Evolutionary conservation across 2,888 invertebrate genomes (phyloP).

Genomic region (Rhagonycha lutea): DNA sequence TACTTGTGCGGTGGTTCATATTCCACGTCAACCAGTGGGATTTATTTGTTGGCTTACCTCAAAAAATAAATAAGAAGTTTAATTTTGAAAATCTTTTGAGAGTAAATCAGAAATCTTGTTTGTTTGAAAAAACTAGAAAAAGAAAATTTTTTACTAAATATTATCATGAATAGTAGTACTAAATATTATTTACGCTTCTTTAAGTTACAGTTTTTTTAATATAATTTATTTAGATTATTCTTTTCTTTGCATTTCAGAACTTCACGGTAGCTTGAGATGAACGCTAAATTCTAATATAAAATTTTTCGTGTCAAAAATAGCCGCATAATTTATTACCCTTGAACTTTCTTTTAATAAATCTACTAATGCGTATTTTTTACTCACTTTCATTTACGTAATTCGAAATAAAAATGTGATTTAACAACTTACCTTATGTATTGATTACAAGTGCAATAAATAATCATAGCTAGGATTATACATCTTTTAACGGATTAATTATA

Average conservation of each 20-base stretch:
- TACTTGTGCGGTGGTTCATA: no score
- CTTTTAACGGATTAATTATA: background rate
- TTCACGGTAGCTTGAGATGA: background rate
- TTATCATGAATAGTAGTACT: background rate
- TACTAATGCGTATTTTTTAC: background rate
- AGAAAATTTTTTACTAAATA: no score
- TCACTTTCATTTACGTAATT: background rate
- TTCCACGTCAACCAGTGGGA: no score
- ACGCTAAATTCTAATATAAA: background rate
- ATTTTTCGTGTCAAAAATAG: background rate
- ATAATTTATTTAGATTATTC: background rate
- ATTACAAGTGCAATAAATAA: background rate
- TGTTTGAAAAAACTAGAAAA: no score
- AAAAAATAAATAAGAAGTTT: no score
- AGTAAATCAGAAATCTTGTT: no score
- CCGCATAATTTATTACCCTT: background rate
- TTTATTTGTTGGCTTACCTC: no score
- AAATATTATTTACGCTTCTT: background rate
- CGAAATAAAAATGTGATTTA: background rate
- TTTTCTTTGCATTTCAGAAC: no score
- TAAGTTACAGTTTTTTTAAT: background rate
- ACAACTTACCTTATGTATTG: background rate
- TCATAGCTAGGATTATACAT: background rate
- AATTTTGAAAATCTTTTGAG: no score
- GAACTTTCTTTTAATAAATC: background rate